Evolutionary conservation across 2,888 invertebrate genomes (phyloP).

Genomic region (Campoplex nolae): DNA sequence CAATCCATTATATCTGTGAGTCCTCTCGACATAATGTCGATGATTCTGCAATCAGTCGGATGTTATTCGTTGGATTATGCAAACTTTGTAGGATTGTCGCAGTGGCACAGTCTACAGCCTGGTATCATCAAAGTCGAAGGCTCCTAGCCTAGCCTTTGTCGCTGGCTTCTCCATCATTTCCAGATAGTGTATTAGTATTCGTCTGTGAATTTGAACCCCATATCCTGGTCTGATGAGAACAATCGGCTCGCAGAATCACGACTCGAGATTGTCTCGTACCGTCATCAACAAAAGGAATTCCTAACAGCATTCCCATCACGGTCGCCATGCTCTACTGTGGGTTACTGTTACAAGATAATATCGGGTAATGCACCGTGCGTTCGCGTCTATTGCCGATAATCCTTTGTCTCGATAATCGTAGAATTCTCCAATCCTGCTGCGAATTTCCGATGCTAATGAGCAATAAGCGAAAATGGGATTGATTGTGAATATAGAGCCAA

Average conservation of each 20-base stretch:
- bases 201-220: constrained; percentile 41
- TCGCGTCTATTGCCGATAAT: constrained; percentile 15
- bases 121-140: constrained; percentile 52
- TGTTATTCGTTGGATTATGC: constrained; percentile 40
- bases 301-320: constrained; percentile 73
- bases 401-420: constrained; percentile 37
- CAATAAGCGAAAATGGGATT: neutral
- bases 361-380: constrained; percentile 49
- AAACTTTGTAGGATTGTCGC: constrained; percentile 28
- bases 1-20: neutral
- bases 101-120: constrained; percentile 17
- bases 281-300: constrained; percentile 77
- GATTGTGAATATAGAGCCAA: neutral
- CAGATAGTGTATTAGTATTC: constrained; percentile 35
- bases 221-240: constrained; percentile 66
- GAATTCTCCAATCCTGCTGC: neutral
- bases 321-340: constrained; percentile 55
- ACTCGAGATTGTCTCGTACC: constrained; percentile 68
- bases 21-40: constrained; percentile 18
- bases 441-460: neutral
- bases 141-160: constrained; percentile 38
- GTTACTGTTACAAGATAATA: constrained; percentile 57
- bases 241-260: constrained; percentile 70
- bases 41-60: constrained; percentile 54
- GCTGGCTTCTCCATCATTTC: constrained; percentile 28